phyloP scores from a whole-genome alignment of 2,888 invertebrate genomes.

The Pristionchus arcanus region DNA sequence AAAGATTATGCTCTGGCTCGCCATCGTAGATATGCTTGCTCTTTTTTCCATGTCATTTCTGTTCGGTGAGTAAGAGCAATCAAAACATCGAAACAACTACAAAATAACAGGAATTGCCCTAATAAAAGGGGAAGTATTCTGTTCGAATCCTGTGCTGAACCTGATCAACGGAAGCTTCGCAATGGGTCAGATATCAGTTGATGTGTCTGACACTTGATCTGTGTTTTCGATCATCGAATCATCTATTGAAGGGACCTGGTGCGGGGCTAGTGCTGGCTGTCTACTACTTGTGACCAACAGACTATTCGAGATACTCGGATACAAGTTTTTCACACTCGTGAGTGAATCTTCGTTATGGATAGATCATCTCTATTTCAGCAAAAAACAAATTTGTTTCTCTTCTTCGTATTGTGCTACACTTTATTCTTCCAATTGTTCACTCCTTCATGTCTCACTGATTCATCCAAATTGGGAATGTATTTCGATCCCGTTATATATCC shows the following conservation, averaged over 20 bases:
- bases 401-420: not conserved
- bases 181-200: not conserved
- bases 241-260: not conserved
- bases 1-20: conserved; percentile 1
- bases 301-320: not conserved
- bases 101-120: not conserved
- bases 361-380: not conserved
- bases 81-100: not conserved
- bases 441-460: not conserved
- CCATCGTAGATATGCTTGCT: not conserved
- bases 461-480: not conserved
- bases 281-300: not conserved
- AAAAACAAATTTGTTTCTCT: not conserved
- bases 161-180: not conserved
- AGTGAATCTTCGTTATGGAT: not conserved
- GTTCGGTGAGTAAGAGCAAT: not conserved
- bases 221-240: not conserved
- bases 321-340: not conserved
- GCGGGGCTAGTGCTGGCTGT: not conserved
- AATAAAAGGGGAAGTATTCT: not conserved
- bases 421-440: not conserved
- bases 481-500: not conserved
- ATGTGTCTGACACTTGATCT: not conserved
- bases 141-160: conserved; percentile 4
- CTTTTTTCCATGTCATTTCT: not conserved